A percentile compares a stretch with the other conserved stretches of the same genome.
phyloP scores from a whole-genome alignment of 2,888 invertebrate genomes.

The Andrena trimmerana region DNA sequence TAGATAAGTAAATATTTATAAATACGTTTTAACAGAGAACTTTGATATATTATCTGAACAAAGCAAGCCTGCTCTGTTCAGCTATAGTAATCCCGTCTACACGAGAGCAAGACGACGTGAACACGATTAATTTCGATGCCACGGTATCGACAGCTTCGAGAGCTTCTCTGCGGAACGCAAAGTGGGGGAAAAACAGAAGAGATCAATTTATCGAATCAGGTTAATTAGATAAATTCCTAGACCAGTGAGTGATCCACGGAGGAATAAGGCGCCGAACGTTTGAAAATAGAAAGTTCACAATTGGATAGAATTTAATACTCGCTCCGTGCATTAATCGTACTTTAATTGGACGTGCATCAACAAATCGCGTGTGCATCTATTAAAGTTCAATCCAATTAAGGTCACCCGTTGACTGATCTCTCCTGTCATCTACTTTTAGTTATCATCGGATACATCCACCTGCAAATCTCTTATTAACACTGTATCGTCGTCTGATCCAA shows the following conservation, averaged over 20 bases:
- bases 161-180: slow-evolving; percentile 12
- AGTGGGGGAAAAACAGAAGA: neutral
- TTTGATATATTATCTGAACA: no score
- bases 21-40: no score
- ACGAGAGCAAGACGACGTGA: neutral
- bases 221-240: slow-evolving; percentile 11
- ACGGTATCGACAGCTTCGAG: slow-evolving; percentile 23
- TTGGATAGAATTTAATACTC: slow-evolving; percentile 47
- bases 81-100: neutral
- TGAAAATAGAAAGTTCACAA: slow-evolving; percentile 34
- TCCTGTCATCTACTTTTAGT: slow-evolving; percentile 28
- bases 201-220: slow-evolving; percentile 11
- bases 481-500: neutral
- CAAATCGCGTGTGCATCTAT: slow-evolving; percentile 59
- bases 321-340: slow-evolving; percentile 48
- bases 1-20: no score
- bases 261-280: slow-evolving; percentile 14
- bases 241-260: neutral
- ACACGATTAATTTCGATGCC: neutral
- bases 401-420: slow-evolving; percentile 46
- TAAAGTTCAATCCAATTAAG: slow-evolving; percentile 69
- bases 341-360: slow-evolving; percentile 58
- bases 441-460: slow-evolving; percentile 26
- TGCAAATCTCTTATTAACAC: slow-evolving; percentile 10
- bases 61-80: no score